Evolutionary conservation across 2,797 vertebrate genomes (phyloP).

Genomic region (Malacoctenus gilli): DNA sequence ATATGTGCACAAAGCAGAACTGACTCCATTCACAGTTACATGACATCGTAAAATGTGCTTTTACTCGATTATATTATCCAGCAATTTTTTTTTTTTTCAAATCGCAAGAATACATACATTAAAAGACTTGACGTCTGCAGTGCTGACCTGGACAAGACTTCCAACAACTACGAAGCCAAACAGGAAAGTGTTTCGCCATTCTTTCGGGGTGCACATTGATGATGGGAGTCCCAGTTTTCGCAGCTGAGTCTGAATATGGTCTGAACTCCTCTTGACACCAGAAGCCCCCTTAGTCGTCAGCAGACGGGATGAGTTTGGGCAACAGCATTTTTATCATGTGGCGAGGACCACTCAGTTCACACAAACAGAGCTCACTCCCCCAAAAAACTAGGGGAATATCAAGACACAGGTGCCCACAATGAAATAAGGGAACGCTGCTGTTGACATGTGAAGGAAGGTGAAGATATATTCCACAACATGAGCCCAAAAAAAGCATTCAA

Average conservation of each 20-base stretch:
- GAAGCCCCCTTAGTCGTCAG: conserved; percentile 19
- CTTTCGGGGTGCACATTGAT: conserved; percentile 12
- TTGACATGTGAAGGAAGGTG: too few relatives aligned
- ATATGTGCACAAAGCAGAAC: conserved; percentile 12
- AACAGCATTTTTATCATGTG: conserved; percentile 3
- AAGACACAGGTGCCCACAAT: too few relatives aligned
- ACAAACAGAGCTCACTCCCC: too few relatives aligned
- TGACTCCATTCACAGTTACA: conserved; percentile 30
- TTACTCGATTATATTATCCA: neutral
- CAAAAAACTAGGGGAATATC: too few relatives aligned
- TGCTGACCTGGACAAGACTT: too few relatives aligned
- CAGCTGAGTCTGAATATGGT: conserved; percentile 22
- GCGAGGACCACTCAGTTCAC: conserved; percentile 10
- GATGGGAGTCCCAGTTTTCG: conserved; percentile 10
- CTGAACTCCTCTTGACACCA: conserved; percentile 25
- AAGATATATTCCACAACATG: too few relatives aligned
- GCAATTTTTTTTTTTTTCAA: conserved; percentile 6
- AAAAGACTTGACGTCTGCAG: conserved; percentile 3
- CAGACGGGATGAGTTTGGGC: conserved; percentile 31
- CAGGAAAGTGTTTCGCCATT: conserved; percentile 14
- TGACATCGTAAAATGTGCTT: conserved; percentile 9
- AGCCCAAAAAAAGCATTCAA: too few relatives aligned
- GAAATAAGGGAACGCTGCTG: too few relatives aligned
- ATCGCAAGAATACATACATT: neutral
- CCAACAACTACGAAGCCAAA: too few relatives aligned